phyloP scores from a whole-genome alignment of 1,140 invertebrate genomes.

The Pemphigus obesinymphae region DNA sequence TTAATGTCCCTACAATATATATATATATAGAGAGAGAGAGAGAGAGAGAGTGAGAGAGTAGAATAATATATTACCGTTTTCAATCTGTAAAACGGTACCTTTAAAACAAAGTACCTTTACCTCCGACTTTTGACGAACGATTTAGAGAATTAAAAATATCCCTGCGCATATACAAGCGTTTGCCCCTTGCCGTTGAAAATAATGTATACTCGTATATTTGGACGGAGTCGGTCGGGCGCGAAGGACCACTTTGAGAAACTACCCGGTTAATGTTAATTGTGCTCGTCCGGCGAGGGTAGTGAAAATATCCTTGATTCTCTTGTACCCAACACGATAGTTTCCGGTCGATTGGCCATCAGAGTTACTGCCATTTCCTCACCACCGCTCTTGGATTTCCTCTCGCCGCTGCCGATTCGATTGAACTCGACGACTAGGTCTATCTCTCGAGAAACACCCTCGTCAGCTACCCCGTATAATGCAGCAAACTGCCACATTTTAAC shows the following conservation, averaged over 20 bases:
- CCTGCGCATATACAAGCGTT: not conserved
- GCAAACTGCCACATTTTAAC: not conserved
- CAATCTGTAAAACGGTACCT: no score
- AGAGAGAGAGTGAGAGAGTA: no score
- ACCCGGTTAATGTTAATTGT: not conserved
- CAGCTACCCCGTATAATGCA: not conserved
- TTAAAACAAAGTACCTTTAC: no score
- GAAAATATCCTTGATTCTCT: not conserved
- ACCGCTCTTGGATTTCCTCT: no score
- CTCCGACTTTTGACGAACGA: not conserved
- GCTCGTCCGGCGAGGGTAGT: not conserved
- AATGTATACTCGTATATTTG: not conserved
- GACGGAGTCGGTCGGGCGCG: not conserved
- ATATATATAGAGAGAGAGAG: no score
- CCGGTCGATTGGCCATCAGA: slow-evolving; percentile 24
- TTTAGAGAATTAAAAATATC: not conserved
- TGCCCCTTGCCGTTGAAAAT: not conserved
- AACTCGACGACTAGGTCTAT: not conserved
- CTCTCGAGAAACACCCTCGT: not conserved
- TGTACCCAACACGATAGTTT: not conserved
- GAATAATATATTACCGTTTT: no score
- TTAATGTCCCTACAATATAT: no score
- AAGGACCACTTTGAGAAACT: not conserved
- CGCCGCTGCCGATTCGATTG: not conserved
- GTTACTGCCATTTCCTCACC: slow-evolving; percentile 2